phyloP scores from a whole-genome alignment of 2,888 invertebrate species.

The Antheraea assamensis region DNA sequence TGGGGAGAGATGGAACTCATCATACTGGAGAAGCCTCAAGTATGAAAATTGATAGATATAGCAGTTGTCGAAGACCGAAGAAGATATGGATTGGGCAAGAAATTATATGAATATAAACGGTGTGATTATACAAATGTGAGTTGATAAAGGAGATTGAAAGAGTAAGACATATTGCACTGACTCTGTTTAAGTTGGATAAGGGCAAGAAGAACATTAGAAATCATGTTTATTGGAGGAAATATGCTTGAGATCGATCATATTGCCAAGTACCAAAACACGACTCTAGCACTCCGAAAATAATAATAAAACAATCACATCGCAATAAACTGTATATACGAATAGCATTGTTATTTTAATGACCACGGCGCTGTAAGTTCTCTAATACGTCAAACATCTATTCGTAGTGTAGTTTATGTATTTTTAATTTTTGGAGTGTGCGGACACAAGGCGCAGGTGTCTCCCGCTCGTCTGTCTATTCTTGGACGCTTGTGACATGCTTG shows the following conservation, averaged over 20 bases:
- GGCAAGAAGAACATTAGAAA: neutral
- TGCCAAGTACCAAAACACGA: neutral
- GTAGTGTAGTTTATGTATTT: constrained; percentile 23
- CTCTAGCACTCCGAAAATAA: neutral
- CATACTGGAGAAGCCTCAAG: no score
- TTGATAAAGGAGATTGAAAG: no score
- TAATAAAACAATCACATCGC: constrained; percentile 2
- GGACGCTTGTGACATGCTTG: constrained; percentile 49
- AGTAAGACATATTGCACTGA: no score
- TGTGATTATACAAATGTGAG: no score
- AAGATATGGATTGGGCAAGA: no score
- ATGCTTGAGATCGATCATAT: neutral
- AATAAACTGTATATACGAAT: constrained; percentile 5
- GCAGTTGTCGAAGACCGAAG: no score
- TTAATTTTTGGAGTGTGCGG: constrained; percentile 20
- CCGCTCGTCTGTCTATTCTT: constrained; percentile 65
- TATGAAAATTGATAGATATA: no score
- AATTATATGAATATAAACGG: no score
- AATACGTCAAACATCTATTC: constrained; percentile 19
- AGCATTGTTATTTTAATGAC: constrained; percentile 17
- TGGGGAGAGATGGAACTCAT: no score
- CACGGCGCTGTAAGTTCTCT: constrained; percentile 13
- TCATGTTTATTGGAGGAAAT: neutral
- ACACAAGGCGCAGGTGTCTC: constrained; percentile 62
- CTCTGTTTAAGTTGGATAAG: no score